Base-by-base conservation (phyloP, 2,113 vertebrate species). In the Macroglossus sobrinus region DNA sequence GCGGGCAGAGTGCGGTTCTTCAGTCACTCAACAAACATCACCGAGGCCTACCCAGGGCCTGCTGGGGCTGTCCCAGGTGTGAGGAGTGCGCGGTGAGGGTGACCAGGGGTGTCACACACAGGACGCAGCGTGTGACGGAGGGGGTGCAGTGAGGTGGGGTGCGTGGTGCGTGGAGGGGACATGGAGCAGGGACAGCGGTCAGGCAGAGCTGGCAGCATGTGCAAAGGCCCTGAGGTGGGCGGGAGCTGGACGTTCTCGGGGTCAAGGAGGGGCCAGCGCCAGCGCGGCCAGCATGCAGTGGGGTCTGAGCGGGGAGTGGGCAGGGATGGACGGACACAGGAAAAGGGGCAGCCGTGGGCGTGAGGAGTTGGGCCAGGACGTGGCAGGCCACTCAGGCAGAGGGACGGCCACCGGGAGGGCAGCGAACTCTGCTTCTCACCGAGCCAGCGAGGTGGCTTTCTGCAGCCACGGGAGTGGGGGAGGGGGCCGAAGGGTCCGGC, bases 71-170 rank as follows among this genome's bases (percentile, higher is more conserved):
- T 33, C 13, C n/a, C 1, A 18, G 35, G 50, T 30, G 3, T 24
- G 0, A 0, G 33, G 43, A 55, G 33, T 4, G 1, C 64, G 28
- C 11, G 0, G 43, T 28, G 40, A 61, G 26, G 59, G 28, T 61
- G 59, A 12, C 9, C 24, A 24, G 57, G 22, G 3, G 57, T 18
- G 71, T 5, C 28, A 24, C 63, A 12, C 4, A 7, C 26, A 7
- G 22, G 47, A 47, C 50, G 24, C 33, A 1, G 45, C 28, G 8
- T 72, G 28, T 35, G 28, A 35, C 4, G 11, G 40, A 33, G 50
- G 33, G 9, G 71, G 12, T 4, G 1, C 12, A 7, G 11, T 4
- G 33, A 55, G 38, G 35, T 5, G 38, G 12, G 10, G 24, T 2
- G 9, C 11, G 1, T 2, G 26, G 55, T 3, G 7, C 26, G 1